Percentiles rank a stretch among this genome's conserved stretches.
Evolutionary conservation across 1,140 invertebrate genomes (phyloP).

Genomic region (Drosophila cardini): DNA sequence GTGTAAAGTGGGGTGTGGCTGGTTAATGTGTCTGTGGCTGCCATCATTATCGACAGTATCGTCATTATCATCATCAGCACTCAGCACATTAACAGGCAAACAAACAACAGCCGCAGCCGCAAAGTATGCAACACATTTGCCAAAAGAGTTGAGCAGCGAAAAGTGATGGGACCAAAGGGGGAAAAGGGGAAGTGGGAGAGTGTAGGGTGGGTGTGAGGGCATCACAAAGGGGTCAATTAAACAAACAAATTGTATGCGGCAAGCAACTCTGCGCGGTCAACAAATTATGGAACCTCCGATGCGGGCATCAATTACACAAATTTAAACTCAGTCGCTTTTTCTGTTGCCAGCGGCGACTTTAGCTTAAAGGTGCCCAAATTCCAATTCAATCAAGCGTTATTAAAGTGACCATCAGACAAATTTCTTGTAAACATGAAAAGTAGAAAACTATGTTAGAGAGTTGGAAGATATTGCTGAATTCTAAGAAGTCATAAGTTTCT

Average conservation of each 20-base stretch:
- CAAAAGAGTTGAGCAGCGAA: conserved; percentile 25
- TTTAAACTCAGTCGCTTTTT: conserved; percentile 20
- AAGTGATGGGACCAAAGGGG: no score
- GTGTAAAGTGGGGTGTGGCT: conserved; percentile 35
- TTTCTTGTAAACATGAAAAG: neutral
- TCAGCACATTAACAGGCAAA: conserved; percentile 64
- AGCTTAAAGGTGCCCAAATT: neutral
- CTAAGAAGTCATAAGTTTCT: no score
- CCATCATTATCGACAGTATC: conserved; percentile 44
- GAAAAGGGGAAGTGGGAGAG: neutral
- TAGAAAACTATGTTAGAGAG: no score
- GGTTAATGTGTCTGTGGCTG: conserved; percentile 76
- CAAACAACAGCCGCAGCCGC: conserved; percentile 67
- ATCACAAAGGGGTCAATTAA: conserved; percentile 21
- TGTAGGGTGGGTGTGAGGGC: neutral
- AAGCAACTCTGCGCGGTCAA: neutral
- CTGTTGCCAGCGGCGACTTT: neutral
- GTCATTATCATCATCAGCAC: conserved; percentile 13
- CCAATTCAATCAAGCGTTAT: neutral
- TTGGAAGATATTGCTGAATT: no score
- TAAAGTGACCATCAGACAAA: no score
- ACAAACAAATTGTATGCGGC: conserved; percentile 16
- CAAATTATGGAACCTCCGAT: conserved; percentile 22
- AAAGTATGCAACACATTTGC: conserved; percentile 76
- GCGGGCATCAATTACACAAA: conserved; percentile 43